Base-by-base conservation (phyloP, 2,888 invertebrate species). In the Erpobdella octoculata region DNA sequence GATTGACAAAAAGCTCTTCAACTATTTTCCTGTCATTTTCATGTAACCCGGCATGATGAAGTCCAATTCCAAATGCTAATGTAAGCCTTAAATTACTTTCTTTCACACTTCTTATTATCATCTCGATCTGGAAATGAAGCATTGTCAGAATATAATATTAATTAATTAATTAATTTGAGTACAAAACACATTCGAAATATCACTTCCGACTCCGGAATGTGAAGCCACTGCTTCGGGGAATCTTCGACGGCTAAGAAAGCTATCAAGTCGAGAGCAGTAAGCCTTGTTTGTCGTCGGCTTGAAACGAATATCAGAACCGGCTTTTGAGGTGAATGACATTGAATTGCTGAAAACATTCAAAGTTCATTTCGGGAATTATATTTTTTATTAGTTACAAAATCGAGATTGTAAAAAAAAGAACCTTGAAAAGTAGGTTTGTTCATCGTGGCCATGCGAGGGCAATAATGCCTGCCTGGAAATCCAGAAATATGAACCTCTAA, bases 361-460 rank as follows among this genome's bases (percentile, higher is more conserved):
- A 41, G 18, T 41, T 12, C 41, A 41, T 41, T 9, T 12, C 18
- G 41, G 18, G 9, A 18, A 59, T 59, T 59, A 59, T 21, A 9
- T 15, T 59, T 15, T 15, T 25, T 9, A 21, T 21, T 59, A 59
- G 9, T 9, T 15, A 15, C 12, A 59, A 15, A 21, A 21, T n/a
- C 21, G 21, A 9, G 28, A 25, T 21, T 8, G n/a, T n/a, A n/a
- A n/a, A n/a, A n/a, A n/a, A n/a, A n/a, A 53, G 65, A 78, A 85
- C 86, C 93, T 83, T 93, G 92, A 85, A 91, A 99, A 0, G 93
- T 90, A 0, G 98, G 97, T 79, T 94, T 91, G 85, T 99, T 99
- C 98, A 99, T 99, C 0, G 95, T 91, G 74, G 95, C 90, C 98
- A 99, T 99, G 65, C 98, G 88, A 0, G 98, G 98, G 79, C 98